Conservation (phyloP, 2,797 vertebrate species). For the Sebastes diaconus region DNA sequence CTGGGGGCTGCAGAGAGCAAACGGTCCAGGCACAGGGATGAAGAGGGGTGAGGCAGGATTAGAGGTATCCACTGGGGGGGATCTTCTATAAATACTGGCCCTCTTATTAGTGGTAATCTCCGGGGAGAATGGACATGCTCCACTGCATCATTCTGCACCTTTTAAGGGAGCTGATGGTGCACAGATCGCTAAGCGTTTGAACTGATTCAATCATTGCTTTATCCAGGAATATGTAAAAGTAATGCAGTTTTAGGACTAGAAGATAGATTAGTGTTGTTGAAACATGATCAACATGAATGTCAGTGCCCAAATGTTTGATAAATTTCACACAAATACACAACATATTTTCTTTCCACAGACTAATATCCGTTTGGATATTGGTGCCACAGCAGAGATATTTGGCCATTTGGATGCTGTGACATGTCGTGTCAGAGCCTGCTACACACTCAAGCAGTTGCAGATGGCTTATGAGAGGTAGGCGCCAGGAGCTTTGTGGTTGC, state of each 20-base stretch:
- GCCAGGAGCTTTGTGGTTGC: conserved; percentile 67
- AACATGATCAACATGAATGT: not conserved
- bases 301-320: not conserved
- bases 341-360: not conserved
- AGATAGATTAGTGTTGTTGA: not conserved
- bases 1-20: conserved; percentile 40
- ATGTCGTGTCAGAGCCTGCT: conserved; percentile 47
- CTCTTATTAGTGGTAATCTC: conserved; percentile 84
- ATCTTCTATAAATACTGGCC: conserved; percentile 86
- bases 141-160: conserved; percentile 77
- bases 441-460: conserved; percentile 68
- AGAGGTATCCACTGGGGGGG: conserved; percentile 74
- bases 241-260: not conserved
- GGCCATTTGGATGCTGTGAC: conserved; percentile 42
- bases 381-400: not conserved
- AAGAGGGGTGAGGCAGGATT: conserved; percentile 76
- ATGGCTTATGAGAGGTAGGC: conserved; percentile 64
- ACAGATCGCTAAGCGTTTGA: conserved; percentile 31
- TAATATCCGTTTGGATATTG: conserved; percentile 18
- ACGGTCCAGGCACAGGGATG: conserved; percentile 54
- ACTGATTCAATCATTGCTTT: conserved; percentile 21
- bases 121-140: conserved; percentile 73
- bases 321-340: not conserved
- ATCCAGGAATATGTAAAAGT: not conserved
- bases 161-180: conserved; percentile 79